A percentile compares a stretch with the other conserved stretches of the same genome.
phyloP scores from a whole-genome alignment of 2,113 vertebrate species.

The Lophotis ruficrista region DNA sequence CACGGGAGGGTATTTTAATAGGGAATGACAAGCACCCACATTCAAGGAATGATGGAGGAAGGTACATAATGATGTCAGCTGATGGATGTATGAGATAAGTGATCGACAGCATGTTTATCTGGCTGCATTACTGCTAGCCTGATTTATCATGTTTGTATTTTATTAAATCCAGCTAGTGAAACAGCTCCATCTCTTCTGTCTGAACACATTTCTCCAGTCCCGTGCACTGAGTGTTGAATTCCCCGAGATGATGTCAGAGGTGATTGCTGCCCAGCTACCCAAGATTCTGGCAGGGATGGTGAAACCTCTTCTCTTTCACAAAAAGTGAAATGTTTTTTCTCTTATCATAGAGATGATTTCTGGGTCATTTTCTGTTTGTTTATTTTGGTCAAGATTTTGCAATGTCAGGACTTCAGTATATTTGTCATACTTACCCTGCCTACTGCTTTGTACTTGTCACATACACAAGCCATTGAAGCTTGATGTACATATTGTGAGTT shows the following conservation, averaged over 20 bases:
- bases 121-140: background rate
- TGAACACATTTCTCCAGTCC: constrained; percentile 97
- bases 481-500: constrained; percentile 56
- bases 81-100: background rate
- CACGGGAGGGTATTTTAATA: background rate
- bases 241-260: constrained; percentile 99
- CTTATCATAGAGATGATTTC: constrained; percentile 52
- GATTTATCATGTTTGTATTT: constrained; percentile 42
- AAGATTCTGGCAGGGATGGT: constrained; percentile 98
- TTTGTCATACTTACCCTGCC: constrained; percentile 33
- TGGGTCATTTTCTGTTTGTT: constrained; percentile 40
- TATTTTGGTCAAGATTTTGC: constrained; percentile 52
- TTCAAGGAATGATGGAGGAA: background rate
- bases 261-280: constrained; percentile 94
- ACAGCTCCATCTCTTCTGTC: constrained; percentile 94
- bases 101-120: background rate
- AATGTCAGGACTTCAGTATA: constrained; percentile 48
- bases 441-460: constrained; percentile 67
- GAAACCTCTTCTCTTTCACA: constrained; percentile 95
- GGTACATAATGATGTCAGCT: background rate
- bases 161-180: constrained; percentile 88
- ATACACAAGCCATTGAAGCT: constrained; percentile 59
- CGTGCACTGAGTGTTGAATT: constrained; percentile 94
- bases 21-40: background rate
- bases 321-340: constrained; percentile 82